Evolutionary conservation across 2,113 vertebrate species (phyloP).

Genomic region (Hydrochoerus hydrochaeris): DNA sequence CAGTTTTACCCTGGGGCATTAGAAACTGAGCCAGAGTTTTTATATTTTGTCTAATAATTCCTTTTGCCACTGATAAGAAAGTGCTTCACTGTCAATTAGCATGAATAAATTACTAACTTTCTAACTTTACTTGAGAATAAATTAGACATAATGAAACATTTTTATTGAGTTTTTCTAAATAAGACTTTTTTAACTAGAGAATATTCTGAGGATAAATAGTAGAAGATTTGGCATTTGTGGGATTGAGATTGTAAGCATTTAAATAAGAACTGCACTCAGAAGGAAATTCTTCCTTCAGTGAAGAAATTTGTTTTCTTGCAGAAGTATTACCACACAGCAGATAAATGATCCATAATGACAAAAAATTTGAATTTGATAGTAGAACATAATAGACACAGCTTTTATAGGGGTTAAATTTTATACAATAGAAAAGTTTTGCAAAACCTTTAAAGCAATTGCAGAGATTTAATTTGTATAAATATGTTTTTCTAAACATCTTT

Average conservation of each 20-base stretch:
- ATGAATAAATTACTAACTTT: not conserved
- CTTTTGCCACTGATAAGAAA: not conserved
- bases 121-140: not conserved
- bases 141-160: not conserved
- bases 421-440: not conserved
- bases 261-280: not conserved
- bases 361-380: not conserved
- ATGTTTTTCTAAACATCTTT: not conserved
- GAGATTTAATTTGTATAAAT: not conserved
- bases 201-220: not conserved
- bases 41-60: constrained; percentile 41
- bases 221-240: not conserved
- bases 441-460: not conserved
- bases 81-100: not conserved
- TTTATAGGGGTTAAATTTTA: not conserved
- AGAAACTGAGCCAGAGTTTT: not conserved
- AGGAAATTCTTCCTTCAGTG: not conserved
- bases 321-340: not conserved
- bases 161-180: constrained; percentile 14
- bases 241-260: not conserved
- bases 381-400: not conserved
- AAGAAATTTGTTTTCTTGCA: not conserved
- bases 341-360: not conserved
- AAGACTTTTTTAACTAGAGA: not conserved
- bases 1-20: not conserved